A percentile compares a stretch with the other conserved stretches of the same genome.
phyloP scores from a whole-genome alignment of 2,888 invertebrate species.

The Macrosiphum euphorbiae region DNA sequence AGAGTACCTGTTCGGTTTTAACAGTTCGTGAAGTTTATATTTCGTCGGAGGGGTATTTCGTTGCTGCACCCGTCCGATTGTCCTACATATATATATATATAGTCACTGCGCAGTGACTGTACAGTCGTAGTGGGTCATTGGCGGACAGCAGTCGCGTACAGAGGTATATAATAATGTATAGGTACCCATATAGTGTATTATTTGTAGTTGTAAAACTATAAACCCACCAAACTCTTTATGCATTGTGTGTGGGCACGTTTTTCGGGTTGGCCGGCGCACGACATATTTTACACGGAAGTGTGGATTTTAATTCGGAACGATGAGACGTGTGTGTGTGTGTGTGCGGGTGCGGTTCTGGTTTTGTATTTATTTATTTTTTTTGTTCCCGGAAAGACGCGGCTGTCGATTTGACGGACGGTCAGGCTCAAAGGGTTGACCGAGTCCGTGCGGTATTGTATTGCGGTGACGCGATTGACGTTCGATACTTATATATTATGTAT shows the following conservation, averaged over 20 bases:
- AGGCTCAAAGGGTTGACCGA: constrained; percentile 15
- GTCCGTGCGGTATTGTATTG: not conserved
- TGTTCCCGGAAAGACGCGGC: not conserved
- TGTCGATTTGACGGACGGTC: not conserved
- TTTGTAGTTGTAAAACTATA: not conserved
- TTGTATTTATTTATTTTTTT: not conserved
- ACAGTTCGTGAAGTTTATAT: not conserved
- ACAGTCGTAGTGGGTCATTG: not conserved
- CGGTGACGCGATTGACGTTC: not conserved
- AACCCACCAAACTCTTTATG: not conserved
- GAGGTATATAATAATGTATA: not conserved
- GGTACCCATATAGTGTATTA: not conserved
- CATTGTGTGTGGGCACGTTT: constrained; percentile 40
- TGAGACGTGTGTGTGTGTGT: not conserved
- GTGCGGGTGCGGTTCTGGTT: constrained; percentile 16
- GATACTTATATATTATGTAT: no score
- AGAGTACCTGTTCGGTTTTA: not conserved
- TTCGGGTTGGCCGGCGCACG: not conserved
- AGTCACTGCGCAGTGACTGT: not conserved
- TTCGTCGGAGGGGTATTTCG: not conserved
- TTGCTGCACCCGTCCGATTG: not conserved
- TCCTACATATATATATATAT: not conserved
- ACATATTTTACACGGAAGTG: constrained; percentile 36
- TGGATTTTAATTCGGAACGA: constrained; percentile 9
- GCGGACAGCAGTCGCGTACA: not conserved